These are phyloP conservation scores for Hydropsyche betteni DNA, from an alignment of 2,888 invertebrate genomes.

Conservation along the genomic window DNA sequence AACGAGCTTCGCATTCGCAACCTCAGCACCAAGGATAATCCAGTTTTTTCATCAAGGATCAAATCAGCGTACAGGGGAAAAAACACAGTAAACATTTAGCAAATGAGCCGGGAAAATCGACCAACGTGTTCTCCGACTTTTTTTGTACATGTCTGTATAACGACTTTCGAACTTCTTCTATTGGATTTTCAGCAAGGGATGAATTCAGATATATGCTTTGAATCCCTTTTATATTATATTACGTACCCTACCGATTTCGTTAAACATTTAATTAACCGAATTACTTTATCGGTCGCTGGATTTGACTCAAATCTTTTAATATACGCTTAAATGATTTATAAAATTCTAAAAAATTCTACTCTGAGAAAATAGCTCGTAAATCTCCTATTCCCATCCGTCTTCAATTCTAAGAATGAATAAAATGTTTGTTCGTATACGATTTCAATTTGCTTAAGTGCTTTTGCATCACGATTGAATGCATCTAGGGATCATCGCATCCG, in stretches of 20 bases:
- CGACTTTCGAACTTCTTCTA: conserved; percentile 20
- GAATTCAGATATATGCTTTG: background rate
- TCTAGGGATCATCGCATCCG: background rate
- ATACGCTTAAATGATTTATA: too few relatives aligned
- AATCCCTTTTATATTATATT: too few relatives aligned
- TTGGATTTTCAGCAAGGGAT: conserved; percentile 17
- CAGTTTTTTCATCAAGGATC: background rate
- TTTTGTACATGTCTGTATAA: background rate
- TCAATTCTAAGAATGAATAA: background rate
- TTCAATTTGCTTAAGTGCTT: conserved; percentile 28
- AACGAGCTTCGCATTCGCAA: too few relatives aligned
- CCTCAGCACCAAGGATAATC: conserved; percentile 4
- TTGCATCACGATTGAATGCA: conserved; percentile 5
- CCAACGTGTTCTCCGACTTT: conserved; percentile 1
- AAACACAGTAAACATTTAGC: conserved; percentile 17
- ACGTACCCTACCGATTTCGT: too few relatives aligned
- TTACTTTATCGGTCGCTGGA: too few relatives aligned
- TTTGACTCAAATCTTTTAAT: too few relatives aligned
- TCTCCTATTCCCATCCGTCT: background rate
- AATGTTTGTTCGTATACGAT: conserved; percentile 11
- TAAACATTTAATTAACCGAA: too few relatives aligned
- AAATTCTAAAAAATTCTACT: too few relatives aligned
- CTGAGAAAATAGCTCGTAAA: conserved; percentile 1
- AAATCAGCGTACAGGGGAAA: background rate
- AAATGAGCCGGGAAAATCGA: conserved; percentile 29